phyloP scores from a whole-genome alignment of 1,140 invertebrate species.

The Latrodectus geometricus region DNA sequence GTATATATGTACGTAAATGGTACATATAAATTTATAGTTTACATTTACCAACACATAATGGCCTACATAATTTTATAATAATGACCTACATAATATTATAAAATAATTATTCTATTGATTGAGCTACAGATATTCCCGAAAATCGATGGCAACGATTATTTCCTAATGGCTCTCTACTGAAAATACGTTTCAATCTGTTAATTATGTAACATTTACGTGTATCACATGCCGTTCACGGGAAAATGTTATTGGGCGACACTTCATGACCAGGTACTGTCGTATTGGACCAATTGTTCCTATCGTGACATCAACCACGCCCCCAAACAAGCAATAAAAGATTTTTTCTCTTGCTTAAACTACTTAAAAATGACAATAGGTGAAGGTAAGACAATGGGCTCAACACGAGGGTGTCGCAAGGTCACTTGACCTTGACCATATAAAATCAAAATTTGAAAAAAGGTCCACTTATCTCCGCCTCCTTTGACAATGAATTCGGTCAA shows the following conservation, averaged over 20 bases:
- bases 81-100: too few relatives aligned
- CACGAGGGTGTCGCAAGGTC: neutral
- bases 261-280: neutral
- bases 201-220: too few relatives aligned
- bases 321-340: neutral
- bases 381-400: neutral
- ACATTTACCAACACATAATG: too few relatives aligned
- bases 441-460: neutral
- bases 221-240: too few relatives aligned
- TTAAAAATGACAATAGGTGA: neutral
- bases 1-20: too few relatives aligned
- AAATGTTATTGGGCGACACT: conserved; percentile 21
- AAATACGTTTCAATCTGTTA: too few relatives aligned
- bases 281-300: conserved; percentile 46
- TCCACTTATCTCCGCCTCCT: neutral
- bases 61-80: too few relatives aligned
- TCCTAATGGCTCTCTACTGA: too few relatives aligned
- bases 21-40: too few relatives aligned
- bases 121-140: too few relatives aligned
- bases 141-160: too few relatives aligned
- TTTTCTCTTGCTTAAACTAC: neutral
- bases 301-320: conserved; percentile 39
- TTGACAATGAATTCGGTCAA: neutral
- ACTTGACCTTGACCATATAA: neutral
- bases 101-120: too few relatives aligned